These are phyloP conservation scores for Salarias fasciatus DNA, from an alignment of 2,797 vertebrate species.

Conservation along the genomic window DNA sequence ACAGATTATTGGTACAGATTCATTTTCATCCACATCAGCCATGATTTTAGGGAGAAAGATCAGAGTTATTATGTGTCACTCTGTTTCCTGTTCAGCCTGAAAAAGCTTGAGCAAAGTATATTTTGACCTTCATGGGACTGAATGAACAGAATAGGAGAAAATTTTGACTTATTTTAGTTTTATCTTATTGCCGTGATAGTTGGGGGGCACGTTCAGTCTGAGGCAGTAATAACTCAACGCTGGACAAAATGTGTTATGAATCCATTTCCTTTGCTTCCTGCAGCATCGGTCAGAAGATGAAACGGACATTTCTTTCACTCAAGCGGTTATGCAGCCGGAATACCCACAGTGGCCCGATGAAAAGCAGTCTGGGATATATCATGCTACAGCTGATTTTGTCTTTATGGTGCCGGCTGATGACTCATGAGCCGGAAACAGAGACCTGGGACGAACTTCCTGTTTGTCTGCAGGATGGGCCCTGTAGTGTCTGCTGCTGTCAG, in stretches of 20 bases:
- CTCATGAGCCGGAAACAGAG: conserved; percentile 27
- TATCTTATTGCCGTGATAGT: conserved; percentile 30
- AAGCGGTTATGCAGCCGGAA: conserved; percentile 8
- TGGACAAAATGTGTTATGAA: conserved; percentile 48
- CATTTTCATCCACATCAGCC: no score
- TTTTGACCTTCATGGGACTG: no score
- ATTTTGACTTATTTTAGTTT: conserved; percentile 37
- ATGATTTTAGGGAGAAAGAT: no score
- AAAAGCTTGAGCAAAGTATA: no score
- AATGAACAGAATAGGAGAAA: conserved; percentile 10
- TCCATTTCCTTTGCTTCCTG: conserved; percentile 18
- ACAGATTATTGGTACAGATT: no score
- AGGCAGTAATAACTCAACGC: conserved; percentile 40
- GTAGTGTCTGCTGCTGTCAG: conserved; percentile 11
- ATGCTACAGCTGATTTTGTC: conserved; percentile 37
- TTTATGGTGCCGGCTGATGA: conserved; percentile 39
- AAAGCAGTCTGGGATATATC: conserved; percentile 25
- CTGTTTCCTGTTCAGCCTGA: no score
- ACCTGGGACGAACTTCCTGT: conserved; percentile 7
- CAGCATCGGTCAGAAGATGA: conserved; percentile 22
- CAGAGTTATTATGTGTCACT: no score
- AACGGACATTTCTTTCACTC: conserved; percentile 19
- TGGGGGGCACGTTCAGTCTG: conserved; percentile 22
- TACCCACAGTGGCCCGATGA: conserved; percentile 37
- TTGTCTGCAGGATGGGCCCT: conserved; percentile 17